Evolutionary conservation across 2,888 invertebrate genomes (phyloP), one percentile per base, ranked within the genome.

Genomic region (Andricus curvator): DNA sequence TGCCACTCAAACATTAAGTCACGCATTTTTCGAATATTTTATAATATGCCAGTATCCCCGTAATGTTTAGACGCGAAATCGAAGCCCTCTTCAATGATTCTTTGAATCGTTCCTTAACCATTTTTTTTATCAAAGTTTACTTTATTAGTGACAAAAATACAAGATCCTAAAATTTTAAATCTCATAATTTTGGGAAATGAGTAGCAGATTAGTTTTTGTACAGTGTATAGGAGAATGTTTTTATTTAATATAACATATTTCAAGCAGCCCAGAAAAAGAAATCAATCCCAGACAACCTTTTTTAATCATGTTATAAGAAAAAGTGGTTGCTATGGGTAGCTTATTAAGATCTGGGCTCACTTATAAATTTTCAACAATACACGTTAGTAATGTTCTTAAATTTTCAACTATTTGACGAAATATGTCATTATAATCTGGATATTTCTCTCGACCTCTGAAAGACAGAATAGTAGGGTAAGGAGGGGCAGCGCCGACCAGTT

Each of bases 251-350:
- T 9, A 56, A 56, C 51, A 74, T 51, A 17, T 33, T 56, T 74
- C 33, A 74, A 56, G 74, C 74, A 74, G 74, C 74, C 74, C 56
- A 74, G 56, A 74, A 56, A 56, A 74, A 56, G 20, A 37, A 74
- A 74, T 74, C n/a, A 74, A 74, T 74, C 74, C 74, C 74, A 33
- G 74, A 56, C 74, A 74, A 74, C 74, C 74, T 56, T 33, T 70
- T 74, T 68, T 68, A 74, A 51, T 56, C 13, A n/a, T 74, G 29
- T 11, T 70, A 33, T 33, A n/a, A 56, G 33, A 56, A 56, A 74
- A 74, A 6, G 20, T 74, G 74, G 74, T 56, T 56, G 74, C 15
- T 56, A 0, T 56, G 37, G 56, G 74, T n/a, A 20, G 22, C 25
- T 74, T n/a, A 37, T 20, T 33, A 74, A 74, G 56, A 33, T 74